Base-by-base conservation (phyloP, 2,888 invertebrate genomes). In the Mellilla xanthometata region DNA sequence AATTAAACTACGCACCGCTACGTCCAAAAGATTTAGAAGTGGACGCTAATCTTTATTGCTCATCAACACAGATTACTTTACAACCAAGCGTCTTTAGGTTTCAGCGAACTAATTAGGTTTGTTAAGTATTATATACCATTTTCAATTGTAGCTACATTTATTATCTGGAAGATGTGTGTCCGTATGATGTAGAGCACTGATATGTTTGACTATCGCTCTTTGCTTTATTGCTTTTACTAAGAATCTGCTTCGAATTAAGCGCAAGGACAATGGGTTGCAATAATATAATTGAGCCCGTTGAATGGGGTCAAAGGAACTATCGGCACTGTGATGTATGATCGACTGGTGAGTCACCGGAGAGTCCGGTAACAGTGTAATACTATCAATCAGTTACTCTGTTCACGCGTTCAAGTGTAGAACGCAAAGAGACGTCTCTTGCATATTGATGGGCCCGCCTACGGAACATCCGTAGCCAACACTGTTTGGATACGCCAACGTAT, bases 271-370 rank as follows among this genome's bases (percentile, higher is more conserved):
- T 75, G 58, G 62, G 61, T 63, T 76, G 76, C 75, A 80, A 71
- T 73, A 68, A 77, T 76, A 71, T 73, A 68, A 77, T 76, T 78
- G 78, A 75, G 77, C 77, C 69, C 72, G 60, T 68, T 74, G 70
- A 82, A 82, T 79, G 74, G 77, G 83, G 87, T 85, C 81, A 87
- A 81, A 84, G 79, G 79, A 83, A 77, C 76, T 76, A 81, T 80
- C 75, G 71, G 62, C 68, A 60, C 62, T 65, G 65, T 76, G 74
- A 76, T 75, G 72, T 72, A 72, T 74, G 77, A 76, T 75, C 76
- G 74, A 74, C 72, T 67, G 52, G 56, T 87, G 85, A 88, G 62
- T 88, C 87, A 88, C 62, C 59, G 72, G 77, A 80, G 75, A 77
- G 76, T 80, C 81, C 81, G 69, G 72, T 66, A 68, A 71, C 62